Base-by-base conservation (phyloP, 2,113 vertebrate species). In the Tor tambroides region DNA sequence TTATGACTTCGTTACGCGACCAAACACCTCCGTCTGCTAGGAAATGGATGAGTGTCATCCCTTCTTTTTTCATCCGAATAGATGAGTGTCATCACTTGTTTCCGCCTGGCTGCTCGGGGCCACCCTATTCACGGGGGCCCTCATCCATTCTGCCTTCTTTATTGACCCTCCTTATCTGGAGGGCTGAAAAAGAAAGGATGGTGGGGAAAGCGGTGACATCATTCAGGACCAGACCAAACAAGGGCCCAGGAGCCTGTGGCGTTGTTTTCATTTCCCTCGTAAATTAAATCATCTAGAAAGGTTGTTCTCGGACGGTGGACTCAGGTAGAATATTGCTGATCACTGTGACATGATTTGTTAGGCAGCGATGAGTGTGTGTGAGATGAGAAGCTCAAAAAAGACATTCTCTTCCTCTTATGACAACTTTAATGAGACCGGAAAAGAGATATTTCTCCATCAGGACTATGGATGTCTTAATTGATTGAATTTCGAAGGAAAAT, bases 1-100 rank as follows among this genome's bases (percentile, higher is more conserved):
- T 92, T 90, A 91, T 88, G 88, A 87, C 90, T 92, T 93, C 88
- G 90, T 93, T 90, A 91, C 81, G 71, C 54, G 30, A 21, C n/a
- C 28, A 84, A 88, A 61, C 81, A 78, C 83, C 86, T 86, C 84
- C 51, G 86, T 87, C 78, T 67, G 78, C 10, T 67, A 69, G 65
- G 32, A 85, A 88, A 90, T 86, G 80, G 87, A 89, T 91, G 87
- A 83, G 65, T 69, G 63, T 63, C 23, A 72, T 84, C 89, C 80
- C 38, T 89, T 87, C 69, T 88, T 89, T 83, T 69, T 54, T 83
- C 43, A 71, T 12, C 11, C 15, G 69, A 88, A 90, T 80, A 79
- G 87, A 88, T 90, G 87, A 83, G 71, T 76, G 63, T 49, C 19
- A 76, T 86, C 89, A 72, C 51, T 89, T 85, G 67, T 89, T 89